phyloP scores from a whole-genome alignment of 1,140 invertebrate species.

The Drosophila subobscura region DNA sequence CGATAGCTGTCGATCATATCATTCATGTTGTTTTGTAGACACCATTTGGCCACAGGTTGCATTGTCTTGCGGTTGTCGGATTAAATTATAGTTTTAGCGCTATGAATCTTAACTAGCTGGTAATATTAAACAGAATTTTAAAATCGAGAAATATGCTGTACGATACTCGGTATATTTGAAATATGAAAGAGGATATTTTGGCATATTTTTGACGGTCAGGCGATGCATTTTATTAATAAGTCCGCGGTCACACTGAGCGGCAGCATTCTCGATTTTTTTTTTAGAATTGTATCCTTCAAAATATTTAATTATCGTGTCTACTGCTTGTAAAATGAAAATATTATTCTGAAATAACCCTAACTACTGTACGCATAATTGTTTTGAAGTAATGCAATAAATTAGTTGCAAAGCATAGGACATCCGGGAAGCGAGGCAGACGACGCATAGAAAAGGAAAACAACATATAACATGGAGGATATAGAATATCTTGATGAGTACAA shows the following conservation, averaged over 20 bases:
- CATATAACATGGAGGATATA: slow-evolving; percentile 64
- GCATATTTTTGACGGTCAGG: no score
- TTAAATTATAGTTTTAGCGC: no score
- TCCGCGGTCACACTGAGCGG: neutral
- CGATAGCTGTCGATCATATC: neutral
- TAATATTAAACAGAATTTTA: no score
- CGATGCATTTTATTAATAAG: no score
- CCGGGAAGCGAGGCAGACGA: neutral
- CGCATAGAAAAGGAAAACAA: slow-evolving; percentile 15
- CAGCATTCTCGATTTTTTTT: slow-evolving; percentile 23
- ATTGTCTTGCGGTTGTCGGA: no score
- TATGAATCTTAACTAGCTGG: no score
- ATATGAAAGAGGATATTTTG: no score
- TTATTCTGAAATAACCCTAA: no score
- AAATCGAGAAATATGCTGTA: no score
- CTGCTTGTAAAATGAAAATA: slow-evolving; percentile 1
- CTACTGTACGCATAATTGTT: no score
- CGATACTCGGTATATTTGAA: no score
- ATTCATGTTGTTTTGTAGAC: neutral
- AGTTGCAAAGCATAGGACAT: neutral
- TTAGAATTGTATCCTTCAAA: neutral
- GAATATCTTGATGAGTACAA: slow-evolving; percentile 74
- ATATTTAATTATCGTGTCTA: neutral
- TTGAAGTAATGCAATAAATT: slow-evolving; percentile 6
- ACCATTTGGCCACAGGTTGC: no score